phyloP scores from a whole-genome alignment of 2,113 vertebrate genomes.

The Cheilinus undulatus region DNA sequence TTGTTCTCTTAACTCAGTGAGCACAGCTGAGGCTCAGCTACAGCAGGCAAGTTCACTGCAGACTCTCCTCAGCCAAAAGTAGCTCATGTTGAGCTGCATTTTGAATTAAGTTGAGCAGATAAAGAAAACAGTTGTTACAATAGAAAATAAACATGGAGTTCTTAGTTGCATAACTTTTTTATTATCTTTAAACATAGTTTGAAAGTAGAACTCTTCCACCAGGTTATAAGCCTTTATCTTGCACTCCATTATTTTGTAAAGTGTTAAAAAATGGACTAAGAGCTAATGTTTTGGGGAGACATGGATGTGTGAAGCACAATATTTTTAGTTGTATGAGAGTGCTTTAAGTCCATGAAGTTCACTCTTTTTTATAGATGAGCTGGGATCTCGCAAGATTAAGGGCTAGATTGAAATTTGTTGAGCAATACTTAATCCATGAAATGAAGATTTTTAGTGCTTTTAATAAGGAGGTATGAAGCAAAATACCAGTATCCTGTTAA shows the following conservation, averaged over 20 bases:
- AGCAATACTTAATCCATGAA: neutral
- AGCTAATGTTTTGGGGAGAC: neutral
- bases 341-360: neutral
- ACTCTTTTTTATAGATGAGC: neutral
- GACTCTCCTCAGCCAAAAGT: conserved; percentile 3
- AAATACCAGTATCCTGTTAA: too few relatives aligned
- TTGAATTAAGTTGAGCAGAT: neutral
- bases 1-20: conserved; percentile 31
- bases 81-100: neutral
- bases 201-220: too few relatives aligned
- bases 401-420: neutral
- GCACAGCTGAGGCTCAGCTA: conserved; percentile 25
- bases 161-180: too few relatives aligned
- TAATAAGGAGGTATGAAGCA: neutral
- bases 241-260: too few relatives aligned
- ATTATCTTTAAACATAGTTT: too few relatives aligned
- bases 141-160: too few relatives aligned
- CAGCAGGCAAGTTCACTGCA: neutral
- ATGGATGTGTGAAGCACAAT: neutral
- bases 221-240: too few relatives aligned
- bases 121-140: neutral
- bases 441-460: neutral
- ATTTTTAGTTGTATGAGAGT: too few relatives aligned
- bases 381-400: neutral
- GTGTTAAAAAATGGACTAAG: neutral